A percentile compares a stretch with the other conserved stretches of the same genome.
These are phyloP conservation scores for Monopis laevigella DNA, from an alignment of 2,888 invertebrate genomes.

Conservation along the genomic window DNA sequence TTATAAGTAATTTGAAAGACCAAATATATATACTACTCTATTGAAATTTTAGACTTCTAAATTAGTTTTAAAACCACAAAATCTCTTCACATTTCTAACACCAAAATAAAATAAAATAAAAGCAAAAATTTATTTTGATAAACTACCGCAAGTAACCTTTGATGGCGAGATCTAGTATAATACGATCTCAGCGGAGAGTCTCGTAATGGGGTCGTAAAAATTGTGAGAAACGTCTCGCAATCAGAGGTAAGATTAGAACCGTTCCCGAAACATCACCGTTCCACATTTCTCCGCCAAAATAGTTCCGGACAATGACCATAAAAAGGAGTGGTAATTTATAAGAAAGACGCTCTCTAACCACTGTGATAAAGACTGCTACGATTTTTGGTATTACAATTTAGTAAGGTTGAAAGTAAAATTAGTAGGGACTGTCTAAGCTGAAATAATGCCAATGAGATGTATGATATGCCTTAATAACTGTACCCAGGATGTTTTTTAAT, in stretches of 20 bases:
- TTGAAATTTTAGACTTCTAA: too few relatives aligned
- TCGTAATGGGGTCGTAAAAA: slow-evolving; percentile 49
- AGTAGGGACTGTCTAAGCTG: too few relatives aligned
- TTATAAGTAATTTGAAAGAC: not conserved
- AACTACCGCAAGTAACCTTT: slow-evolving; percentile 3
- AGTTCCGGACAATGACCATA: slow-evolving; percentile 32
- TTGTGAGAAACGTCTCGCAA: slow-evolving; percentile 45
- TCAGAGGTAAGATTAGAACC: slow-evolving; percentile 50
- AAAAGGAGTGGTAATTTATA: slow-evolving; percentile 45
- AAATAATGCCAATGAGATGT: too few relatives aligned
- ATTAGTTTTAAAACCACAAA: too few relatives aligned
- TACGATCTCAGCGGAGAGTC: slow-evolving; percentile 25
- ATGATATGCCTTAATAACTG: too few relatives aligned
- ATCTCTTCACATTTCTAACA: too few relatives aligned
- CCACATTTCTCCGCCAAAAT: slow-evolving; percentile 21
- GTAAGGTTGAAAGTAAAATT: too few relatives aligned
- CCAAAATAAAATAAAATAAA: slow-evolving; percentile 1
- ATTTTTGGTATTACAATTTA: too few relatives aligned
- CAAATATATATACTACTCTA: too few relatives aligned
- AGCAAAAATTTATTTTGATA: slow-evolving; percentile 7
- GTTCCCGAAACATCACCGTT: slow-evolving; percentile 28
- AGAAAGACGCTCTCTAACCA: slow-evolving; percentile 23
- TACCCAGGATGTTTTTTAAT: too few relatives aligned
- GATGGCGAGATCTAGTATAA: slow-evolving; percentile 31
- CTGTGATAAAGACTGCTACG: too few relatives aligned